Conservation (phyloP, 2,888 invertebrate genomes). For the Trissoscelio sp. region DNA sequence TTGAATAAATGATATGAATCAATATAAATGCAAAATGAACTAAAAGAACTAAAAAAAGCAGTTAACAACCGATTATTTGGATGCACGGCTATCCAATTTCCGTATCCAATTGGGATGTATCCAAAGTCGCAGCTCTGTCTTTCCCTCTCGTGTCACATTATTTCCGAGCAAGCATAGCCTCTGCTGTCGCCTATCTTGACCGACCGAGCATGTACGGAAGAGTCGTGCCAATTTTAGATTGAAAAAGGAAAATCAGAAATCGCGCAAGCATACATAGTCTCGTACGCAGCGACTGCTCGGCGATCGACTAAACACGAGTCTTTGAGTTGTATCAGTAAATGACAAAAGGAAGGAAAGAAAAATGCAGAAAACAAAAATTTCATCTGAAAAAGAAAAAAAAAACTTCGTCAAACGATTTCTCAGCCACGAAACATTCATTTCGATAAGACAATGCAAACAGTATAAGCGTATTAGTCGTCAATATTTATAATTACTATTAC, state of each 20-base stretch:
- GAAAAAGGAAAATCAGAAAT: slow-evolving; percentile 63
- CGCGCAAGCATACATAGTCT: slow-evolving; percentile 67
- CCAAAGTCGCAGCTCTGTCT: slow-evolving; percentile 60
- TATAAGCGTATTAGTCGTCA: slow-evolving; percentile 58
- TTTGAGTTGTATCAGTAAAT: slow-evolving; percentile 22
- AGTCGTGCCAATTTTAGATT: slow-evolving; percentile 70
- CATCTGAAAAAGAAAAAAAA: neutral
- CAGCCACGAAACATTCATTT: slow-evolving; percentile 35
- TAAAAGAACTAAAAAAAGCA: neutral
- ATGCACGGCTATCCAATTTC: slow-evolving; percentile 40
- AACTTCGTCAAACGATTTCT: slow-evolving; percentile 41
- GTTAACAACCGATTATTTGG: no score
- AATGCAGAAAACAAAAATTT: neutral
- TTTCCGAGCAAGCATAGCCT: slow-evolving; percentile 64
- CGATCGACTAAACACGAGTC: slow-evolving; percentile 59
- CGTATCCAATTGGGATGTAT: slow-evolving; percentile 60
- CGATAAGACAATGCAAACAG: slow-evolving; percentile 38
- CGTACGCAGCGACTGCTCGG: slow-evolving; percentile 67
- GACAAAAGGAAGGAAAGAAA: neutral
- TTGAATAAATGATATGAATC: no score
- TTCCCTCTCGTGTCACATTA: slow-evolving; percentile 61
- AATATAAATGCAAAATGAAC: neutral
- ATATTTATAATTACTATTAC: slow-evolving; percentile 48
- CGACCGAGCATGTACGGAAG: slow-evolving; percentile 70
- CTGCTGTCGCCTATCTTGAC: slow-evolving; percentile 64